Conservation (phyloP, 2,113 vertebrate genomes). For the Lipophrys pholis region DNA sequence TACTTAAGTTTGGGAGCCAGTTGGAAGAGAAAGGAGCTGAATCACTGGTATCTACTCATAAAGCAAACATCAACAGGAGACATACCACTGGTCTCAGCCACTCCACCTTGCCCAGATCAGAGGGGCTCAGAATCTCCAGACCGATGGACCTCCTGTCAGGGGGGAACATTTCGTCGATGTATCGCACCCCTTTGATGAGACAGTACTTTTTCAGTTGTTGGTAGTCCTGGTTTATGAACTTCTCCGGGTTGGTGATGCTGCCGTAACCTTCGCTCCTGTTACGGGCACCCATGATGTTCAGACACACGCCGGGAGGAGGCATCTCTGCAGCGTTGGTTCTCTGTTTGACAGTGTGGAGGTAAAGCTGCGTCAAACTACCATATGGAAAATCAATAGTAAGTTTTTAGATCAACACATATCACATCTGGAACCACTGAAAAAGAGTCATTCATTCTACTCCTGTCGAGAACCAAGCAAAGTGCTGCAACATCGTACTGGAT, state of each 20-base stretch:
- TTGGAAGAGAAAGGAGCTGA: too few relatives aligned
- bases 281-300: slow-evolving; percentile 74
- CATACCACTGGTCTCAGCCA: slow-evolving; percentile 70
- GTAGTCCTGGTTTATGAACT: slow-evolving; percentile 72
- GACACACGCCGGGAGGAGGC: slow-evolving; percentile 77
- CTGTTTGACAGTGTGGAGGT: too few relatives aligned
- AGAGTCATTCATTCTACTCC: too few relatives aligned
- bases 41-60: too few relatives aligned
- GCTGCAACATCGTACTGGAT: too few relatives aligned
- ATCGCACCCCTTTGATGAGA: slow-evolving; percentile 32
- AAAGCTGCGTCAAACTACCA: too few relatives aligned
- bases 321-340: slow-evolving; percentile 46
- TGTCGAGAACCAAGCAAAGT: too few relatives aligned
- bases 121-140: slow-evolving; percentile 16
- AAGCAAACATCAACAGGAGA: neutral
- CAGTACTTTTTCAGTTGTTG: slow-evolving; percentile 57
- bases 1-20: too few relatives aligned
- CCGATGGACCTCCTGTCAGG: slow-evolving; percentile 78
- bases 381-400: too few relatives aligned
- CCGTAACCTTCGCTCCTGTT: slow-evolving; percentile 59
- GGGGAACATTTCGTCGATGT: slow-evolving; percentile 74
- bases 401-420: too few relatives aligned
- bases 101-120: neutral
- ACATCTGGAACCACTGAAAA: too few relatives aligned
- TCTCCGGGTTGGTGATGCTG: slow-evolving; percentile 54